A percentile compares a stretch with the other conserved stretches of the same genome.
phyloP scores from a whole-genome alignment of 1,140 invertebrate species.

The Panagrolaimus sp. region DNA sequence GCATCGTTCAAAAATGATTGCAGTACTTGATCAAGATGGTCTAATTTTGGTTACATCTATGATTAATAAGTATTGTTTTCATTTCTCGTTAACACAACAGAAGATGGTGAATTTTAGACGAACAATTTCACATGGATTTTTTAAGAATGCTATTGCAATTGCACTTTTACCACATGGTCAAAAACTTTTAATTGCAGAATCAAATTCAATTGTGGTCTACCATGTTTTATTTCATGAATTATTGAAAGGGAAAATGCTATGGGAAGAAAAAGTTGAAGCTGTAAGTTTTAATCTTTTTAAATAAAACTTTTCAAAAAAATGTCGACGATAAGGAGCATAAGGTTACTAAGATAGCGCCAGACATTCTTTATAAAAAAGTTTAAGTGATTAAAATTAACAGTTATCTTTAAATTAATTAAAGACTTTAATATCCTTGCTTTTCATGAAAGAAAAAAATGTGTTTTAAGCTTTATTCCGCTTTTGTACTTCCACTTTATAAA shows the following conservation, averaged over 20 bases:
- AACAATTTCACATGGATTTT: background rate
- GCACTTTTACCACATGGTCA: background rate
- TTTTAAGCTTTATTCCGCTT: no score
- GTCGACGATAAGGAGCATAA: no score
- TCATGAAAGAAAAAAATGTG: no score
- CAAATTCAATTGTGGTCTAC: background rate
- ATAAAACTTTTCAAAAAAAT: no score
- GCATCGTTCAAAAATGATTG: conserved; percentile 7
- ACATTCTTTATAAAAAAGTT: no score
- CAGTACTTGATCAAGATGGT: conserved; percentile 15
- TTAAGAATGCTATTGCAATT: background rate
- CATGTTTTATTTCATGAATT: conserved; percentile 12
- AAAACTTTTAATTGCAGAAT: background rate
- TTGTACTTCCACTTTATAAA: no score
- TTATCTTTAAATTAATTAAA: no score
- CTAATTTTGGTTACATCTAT: conserved; percentile 18
- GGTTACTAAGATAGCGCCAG: no score
- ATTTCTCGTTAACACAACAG: no score
- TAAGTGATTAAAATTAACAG: no score
- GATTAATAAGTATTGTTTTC: background rate
- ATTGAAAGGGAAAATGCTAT: background rate
- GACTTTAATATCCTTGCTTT: no score
- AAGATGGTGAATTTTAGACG: background rate
- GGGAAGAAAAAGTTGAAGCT: background rate
- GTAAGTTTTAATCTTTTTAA: no score